Evolutionary conservation across 2,888 invertebrate species (phyloP), one percentile per base, ranked within the genome.

Genomic region (Ischnus inquisitorius): DNA sequence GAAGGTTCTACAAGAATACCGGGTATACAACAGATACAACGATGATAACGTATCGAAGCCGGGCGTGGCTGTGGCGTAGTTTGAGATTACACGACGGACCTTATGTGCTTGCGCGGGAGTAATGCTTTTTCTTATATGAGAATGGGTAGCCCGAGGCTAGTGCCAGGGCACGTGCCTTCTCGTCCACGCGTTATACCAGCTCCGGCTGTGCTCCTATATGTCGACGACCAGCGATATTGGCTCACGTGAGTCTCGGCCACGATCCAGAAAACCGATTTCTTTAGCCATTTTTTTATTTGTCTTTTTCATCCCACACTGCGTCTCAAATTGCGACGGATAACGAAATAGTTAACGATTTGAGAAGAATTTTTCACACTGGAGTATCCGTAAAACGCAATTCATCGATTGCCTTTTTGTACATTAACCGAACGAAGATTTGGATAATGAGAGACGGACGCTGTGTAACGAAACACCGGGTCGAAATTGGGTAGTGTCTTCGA

Each of bases 71-170:
- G 19, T 71, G 78, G 75, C 60, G 75, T 77, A 77, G 83, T 82
- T 83, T 68, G 57, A 83, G 84, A 85, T 84, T 83, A 83, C 76
- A 82, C 79, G 84, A 75, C 57, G 74, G 71, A 83, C 82, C 87
- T 83, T 81, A 78, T 80, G 81, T 69, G 81, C 68, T 46, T 78
- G 81, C 68, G 77, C 82, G 72, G 74, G 76, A 83, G 79, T 85
- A 83, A 84, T 85, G 74, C 79, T 79, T 82, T 60, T 83, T 85
- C 86, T 86, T 84, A 68, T 72, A 79, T 65, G 81, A 84, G 80
- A 82, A 79, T 62, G 80, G 76, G 67, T 46, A 85, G 76, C 68
- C 77, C 48, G 69, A 28, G 62, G 69, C 69, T 60, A 69, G 34
- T 54, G 82, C 74, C 75, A 75, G 78, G 78, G 74, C 78, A 84